phyloP scores from a whole-genome alignment of 2,888 invertebrate genomes.

The Pachycephus smyrnensis region DNA sequence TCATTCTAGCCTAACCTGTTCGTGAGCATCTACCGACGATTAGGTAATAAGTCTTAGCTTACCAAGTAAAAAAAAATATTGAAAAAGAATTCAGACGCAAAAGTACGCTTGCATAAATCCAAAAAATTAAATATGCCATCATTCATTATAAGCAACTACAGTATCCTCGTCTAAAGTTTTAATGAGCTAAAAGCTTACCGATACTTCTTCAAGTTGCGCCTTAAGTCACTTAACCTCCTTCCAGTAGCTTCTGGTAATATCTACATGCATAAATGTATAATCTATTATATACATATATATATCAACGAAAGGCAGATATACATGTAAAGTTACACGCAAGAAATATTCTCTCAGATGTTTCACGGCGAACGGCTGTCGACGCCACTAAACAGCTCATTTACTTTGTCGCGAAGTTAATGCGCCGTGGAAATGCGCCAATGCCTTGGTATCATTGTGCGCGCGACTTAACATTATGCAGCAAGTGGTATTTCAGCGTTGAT shows the following conservation, averaged over 20 bases:
- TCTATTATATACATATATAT: too few species aligned
- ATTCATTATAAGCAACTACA: neutral
- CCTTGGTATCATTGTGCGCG: neutral
- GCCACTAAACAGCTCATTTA: conserved; percentile 23
- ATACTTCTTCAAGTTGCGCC: neutral
- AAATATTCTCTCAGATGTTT: neutral
- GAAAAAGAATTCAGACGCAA: neutral
- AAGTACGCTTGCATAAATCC: neutral
- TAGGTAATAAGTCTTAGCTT: neutral
- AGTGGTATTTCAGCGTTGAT: neutral
- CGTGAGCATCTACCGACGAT: neutral
- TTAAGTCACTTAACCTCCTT: neutral
- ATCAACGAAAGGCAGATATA: neutral
- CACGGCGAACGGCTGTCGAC: neutral
- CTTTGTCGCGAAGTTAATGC: conserved; percentile 22
- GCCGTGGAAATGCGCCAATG: conserved; percentile 7
- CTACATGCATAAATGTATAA: neutral
- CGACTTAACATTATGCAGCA: neutral
- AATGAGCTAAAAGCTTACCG: neutral
- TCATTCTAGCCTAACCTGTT: neutral
- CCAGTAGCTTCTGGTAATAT: neutral
- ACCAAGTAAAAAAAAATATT: neutral
- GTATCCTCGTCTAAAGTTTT: neutral
- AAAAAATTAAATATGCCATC: neutral
- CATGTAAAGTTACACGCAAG: neutral